A percentile compares a stretch with the other conserved stretches of the same genome.
These are phyloP conservation scores for Augochlorella aurata DNA, from an alignment of 2,888 invertebrate species.

Conservation along the genomic window DNA sequence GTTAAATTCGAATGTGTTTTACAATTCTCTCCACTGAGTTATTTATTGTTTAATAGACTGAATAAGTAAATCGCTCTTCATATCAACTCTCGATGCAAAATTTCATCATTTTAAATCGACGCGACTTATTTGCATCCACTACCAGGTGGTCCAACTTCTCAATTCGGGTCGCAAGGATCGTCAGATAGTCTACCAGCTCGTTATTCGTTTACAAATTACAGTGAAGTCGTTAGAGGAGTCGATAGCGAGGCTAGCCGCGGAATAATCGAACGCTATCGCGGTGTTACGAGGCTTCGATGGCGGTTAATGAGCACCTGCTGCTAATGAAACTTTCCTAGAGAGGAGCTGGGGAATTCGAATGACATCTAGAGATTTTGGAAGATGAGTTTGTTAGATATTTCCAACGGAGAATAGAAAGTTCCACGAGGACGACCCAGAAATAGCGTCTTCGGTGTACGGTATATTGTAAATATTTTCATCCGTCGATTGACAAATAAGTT, in stretches of 20 bases:
- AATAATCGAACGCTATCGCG: not conserved
- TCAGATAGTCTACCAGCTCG: not conserved
- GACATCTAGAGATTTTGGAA: not conserved
- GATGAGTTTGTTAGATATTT: not conserved
- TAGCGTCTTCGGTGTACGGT: not conserved
- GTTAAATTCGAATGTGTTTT: no score
- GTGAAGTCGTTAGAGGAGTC: not conserved
- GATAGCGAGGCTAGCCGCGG: not conserved
- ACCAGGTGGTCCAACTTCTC: no score
- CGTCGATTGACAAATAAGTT: not conserved
- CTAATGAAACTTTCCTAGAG: not conserved
- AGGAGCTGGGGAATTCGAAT: not conserved
- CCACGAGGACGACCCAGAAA: conserved; percentile 1
- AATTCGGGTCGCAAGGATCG: no score
- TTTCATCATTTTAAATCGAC: no score
- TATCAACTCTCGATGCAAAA: no score
- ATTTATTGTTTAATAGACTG: no score
- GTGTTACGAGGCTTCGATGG: not conserved
- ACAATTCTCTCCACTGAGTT: no score
- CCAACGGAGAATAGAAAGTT: not conserved
- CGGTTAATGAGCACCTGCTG: not conserved
- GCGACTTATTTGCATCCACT: no score
- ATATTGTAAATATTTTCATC: not conserved
- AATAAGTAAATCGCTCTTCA: no score
- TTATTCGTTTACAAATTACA: not conserved